Conservation (phyloP, 1,140 invertebrate species). For the Cyrtorhinus lividipennis region DNA sequence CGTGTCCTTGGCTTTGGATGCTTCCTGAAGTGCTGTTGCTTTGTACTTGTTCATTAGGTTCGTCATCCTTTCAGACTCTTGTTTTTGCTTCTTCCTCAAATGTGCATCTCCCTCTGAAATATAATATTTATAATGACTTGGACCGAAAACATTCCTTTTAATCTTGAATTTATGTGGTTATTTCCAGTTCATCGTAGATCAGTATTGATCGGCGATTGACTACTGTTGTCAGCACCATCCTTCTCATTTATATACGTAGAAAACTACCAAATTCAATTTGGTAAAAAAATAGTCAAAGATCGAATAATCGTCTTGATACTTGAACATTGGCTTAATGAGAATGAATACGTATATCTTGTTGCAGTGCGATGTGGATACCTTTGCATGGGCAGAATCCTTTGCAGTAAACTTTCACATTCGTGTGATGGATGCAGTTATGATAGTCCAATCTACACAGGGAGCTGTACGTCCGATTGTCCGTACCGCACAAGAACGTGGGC, state of each 20-base stretch:
- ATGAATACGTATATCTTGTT: too few relatives aligned
- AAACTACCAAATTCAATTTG: too few relatives aligned
- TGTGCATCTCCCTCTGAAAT: constrained; percentile 37
- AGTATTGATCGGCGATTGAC: too few relatives aligned
- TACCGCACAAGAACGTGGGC: constrained; percentile 72
- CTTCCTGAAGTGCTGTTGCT: constrained; percentile 32
- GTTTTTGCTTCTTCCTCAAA: constrained; percentile 43
- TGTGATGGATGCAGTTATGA: constrained; percentile 76
- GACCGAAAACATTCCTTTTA: constrained; percentile 24
- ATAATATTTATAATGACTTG: too few relatives aligned
- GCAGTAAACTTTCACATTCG: constrained; percentile 57
- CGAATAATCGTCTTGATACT: too few relatives aligned
- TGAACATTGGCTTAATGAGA: too few relatives aligned
- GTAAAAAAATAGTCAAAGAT: too few relatives aligned
- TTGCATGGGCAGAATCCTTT: constrained; percentile 84
- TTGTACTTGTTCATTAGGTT: constrained; percentile 51
- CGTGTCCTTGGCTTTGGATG: constrained; percentile 25
- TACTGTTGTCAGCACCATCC: too few relatives aligned
- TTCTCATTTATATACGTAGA: too few relatives aligned
- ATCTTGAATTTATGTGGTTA: too few relatives aligned
- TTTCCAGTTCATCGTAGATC: too few relatives aligned
- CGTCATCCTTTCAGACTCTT: constrained; percentile 39
- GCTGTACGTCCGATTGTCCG: constrained; percentile 84
- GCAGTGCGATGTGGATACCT: too few relatives aligned
- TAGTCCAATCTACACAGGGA: constrained; percentile 76